Evolutionary conservation across 2,888 invertebrate species (phyloP).

Genomic region (Synergus gifuensis): DNA sequence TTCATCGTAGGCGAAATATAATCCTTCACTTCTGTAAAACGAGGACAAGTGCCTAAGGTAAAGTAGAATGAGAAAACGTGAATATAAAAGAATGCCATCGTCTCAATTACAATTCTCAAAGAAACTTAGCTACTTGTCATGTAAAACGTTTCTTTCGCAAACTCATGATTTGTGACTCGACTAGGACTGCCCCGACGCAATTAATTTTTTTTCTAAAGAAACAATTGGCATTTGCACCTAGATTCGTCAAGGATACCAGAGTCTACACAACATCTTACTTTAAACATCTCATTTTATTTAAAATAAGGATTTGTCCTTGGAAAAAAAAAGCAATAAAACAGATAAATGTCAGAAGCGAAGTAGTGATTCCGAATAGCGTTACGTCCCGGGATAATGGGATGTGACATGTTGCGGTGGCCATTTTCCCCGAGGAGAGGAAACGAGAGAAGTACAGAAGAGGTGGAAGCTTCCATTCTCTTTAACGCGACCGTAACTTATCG

Average conservation of each 20-base stretch:
- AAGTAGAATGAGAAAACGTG: background rate
- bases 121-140: too few relatives aligned
- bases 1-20: background rate
- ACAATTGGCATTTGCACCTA: background rate
- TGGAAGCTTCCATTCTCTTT: conserved; percentile 65
- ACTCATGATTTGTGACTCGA: too few relatives aligned
- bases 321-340: background rate
- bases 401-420: conserved; percentile 41
- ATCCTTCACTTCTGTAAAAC: background rate
- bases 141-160: too few relatives aligned
- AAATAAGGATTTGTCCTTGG: background rate
- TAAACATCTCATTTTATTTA: too few relatives aligned
- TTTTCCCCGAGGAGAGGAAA: conserved; percentile 33
- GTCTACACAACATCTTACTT: background rate
- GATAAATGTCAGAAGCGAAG: background rate
- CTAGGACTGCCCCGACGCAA: too few relatives aligned
- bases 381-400: conserved; percentile 27
- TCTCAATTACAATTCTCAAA: background rate
- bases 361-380: conserved; percentile 6
- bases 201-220: too few relatives aligned
- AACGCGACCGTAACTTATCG: conserved; percentile 75
- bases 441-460: conserved; percentile 51
- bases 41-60: background rate
- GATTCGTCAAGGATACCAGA: background rate
- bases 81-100: background rate